These are phyloP conservation scores for Psittacula derbiana DNA, from an alignment of 2,797 vertebrate species.

Conservation along the genomic window DNA sequence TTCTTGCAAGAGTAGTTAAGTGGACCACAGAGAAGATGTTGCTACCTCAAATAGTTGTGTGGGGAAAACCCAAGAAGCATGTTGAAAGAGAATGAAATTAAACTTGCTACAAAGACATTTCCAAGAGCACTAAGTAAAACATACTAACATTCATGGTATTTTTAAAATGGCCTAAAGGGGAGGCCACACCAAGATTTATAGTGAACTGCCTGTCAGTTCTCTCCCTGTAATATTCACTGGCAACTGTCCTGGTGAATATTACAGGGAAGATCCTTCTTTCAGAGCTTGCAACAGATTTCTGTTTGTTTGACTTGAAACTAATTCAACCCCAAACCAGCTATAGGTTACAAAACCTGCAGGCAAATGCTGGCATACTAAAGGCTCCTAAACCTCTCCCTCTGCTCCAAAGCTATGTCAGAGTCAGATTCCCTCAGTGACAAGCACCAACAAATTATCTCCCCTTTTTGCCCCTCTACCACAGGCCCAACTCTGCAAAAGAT, in stretches of 20 bases:
- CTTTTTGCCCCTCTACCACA: not conserved
- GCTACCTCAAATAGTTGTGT: not conserved
- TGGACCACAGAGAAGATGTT: not conserved
- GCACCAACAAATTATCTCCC: accelerated
- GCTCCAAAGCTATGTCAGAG: not conserved
- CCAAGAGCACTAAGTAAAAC: not conserved
- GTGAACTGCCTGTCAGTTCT: not conserved
- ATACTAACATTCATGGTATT: not conserved
- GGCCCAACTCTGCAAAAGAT: not conserved
- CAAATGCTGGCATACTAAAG: not conserved
- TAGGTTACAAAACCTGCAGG: not conserved
- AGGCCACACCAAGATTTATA: not conserved
- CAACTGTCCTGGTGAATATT: not conserved
- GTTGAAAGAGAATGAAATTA: conserved; percentile 1
- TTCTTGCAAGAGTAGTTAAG: not conserved
- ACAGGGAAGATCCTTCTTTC: not conserved
- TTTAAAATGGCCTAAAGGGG: not conserved
- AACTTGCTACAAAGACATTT: conserved; percentile 10
- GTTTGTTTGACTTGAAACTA: not conserved
- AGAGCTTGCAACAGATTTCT: not conserved
- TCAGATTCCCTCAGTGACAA: not conserved
- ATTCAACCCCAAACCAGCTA: not conserved
- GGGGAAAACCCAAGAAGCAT: not conserved
- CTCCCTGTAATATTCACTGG: not conserved
- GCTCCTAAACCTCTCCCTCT: not conserved